Conservation (phyloP, 2,113 vertebrate genomes). For the Oenanthe melanoleuca region DNA sequence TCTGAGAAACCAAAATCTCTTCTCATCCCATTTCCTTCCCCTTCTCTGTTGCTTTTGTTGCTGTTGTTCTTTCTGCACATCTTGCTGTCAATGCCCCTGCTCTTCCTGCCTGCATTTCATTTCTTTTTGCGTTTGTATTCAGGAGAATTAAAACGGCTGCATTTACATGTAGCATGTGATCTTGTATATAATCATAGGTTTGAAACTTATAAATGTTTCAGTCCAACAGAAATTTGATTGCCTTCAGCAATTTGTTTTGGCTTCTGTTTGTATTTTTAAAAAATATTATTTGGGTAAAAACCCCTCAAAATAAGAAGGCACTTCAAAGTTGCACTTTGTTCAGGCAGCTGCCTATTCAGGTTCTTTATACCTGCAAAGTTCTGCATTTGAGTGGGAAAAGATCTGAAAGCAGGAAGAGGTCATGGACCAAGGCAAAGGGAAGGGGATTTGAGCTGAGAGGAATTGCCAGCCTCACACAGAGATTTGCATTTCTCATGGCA, state of each 20-base stretch:
- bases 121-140: background rate
- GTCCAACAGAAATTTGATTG: background rate
- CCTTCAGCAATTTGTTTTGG: background rate
- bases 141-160: background rate
- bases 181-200: background rate
- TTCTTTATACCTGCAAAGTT: background rate
- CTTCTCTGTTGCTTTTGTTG: background rate
- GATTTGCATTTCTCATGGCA: background rate
- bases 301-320: background rate
- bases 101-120: background rate
- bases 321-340: background rate
- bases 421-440: background rate
- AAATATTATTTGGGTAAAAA: background rate
- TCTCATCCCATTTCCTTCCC: background rate
- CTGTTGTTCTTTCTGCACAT: background rate
- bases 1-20: background rate
- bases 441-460: background rate
- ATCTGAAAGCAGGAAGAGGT: background rate
- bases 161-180: background rate
- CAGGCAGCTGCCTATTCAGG: background rate
- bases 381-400: background rate
- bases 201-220: background rate
- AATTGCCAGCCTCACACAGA: fast-evolving
- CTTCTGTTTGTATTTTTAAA: background rate
- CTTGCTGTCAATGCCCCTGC: background rate